Conservation (phyloP, 2,888 invertebrate species). For the Nephrotoma flavescens region DNA sequence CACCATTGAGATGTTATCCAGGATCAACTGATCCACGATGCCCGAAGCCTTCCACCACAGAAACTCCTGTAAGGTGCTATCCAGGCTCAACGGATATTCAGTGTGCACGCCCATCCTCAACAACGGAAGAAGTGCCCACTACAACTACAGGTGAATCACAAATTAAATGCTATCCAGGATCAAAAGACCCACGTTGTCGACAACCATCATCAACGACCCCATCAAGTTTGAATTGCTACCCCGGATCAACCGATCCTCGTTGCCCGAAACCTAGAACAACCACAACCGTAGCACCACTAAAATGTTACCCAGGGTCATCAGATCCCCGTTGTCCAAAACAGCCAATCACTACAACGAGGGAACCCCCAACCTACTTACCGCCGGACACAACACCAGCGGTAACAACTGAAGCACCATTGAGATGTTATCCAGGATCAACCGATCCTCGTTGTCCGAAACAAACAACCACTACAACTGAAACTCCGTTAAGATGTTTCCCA, state of each 20-base stretch:
- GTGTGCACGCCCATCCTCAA: conserved; percentile 15
- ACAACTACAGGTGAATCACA: conserved; percentile 3
- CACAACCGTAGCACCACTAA: conserved; percentile 9
- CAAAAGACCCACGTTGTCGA: conserved; percentile 21
- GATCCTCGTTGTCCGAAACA: background rate
- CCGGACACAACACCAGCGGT: background rate
- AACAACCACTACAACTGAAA: conserved; percentile 13
- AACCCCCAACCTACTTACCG: conserved; percentile 15
- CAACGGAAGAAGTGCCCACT: conserved; percentile 10
- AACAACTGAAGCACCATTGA: conserved; percentile 8
- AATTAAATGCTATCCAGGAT: conserved; percentile 20
- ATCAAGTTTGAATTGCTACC: conserved; percentile 30
- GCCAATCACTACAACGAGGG: conserved; percentile 17
- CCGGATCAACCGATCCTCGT: conserved; percentile 23
- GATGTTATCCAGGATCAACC: conserved; percentile 18
- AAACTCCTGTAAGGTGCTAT: conserved; percentile 13
- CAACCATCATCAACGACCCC: conserved; percentile 16
- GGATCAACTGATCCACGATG: conserved; percentile 24
- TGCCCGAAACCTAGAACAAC: conserved; percentile 17
- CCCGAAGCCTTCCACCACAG: conserved; percentile 17
- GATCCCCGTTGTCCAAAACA: conserved; percentile 21
- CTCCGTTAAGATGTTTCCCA: conserved; percentile 14
- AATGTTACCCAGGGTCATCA: conserved; percentile 21
- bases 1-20: conserved; percentile 17
- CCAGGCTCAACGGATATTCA: conserved; percentile 23